Percentiles rank a stretch among this genome's conserved stretches.
Evolutionary conservation across 2,113 vertebrate species (phyloP).

Genomic region (Paralichthys olivaceus): DNA sequence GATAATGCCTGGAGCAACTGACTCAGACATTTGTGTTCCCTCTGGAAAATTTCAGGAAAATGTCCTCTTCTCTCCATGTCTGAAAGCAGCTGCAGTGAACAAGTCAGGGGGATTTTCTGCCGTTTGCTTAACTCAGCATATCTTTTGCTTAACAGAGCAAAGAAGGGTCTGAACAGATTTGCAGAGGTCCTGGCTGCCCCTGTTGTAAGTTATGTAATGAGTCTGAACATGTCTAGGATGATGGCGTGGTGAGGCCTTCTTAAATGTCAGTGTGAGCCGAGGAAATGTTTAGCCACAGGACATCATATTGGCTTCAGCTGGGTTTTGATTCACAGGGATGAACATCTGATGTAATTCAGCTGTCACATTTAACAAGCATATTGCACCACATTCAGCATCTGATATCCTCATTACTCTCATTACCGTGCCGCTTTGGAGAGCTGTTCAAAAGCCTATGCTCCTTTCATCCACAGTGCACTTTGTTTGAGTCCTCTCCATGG

Average conservation of each 20-base stretch:
- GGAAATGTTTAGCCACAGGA: neutral
- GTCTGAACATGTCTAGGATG: neutral
- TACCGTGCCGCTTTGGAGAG: conserved; percentile 59
- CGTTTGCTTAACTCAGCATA: too few species aligned
- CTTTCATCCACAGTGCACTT: conserved; percentile 70
- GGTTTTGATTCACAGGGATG: conserved; percentile 29
- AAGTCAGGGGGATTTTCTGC: too few species aligned
- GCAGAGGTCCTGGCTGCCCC: neutral
- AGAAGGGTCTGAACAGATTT: neutral
- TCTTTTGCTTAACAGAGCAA: neutral
- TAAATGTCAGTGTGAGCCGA: conserved; percentile 17
- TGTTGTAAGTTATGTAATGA: neutral
- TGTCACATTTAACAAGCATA: conserved; percentile 65
- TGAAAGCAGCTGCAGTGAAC: too few species aligned
- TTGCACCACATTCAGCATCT: conserved; percentile 46
- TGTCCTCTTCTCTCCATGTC: too few species aligned
- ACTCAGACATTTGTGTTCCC: too few species aligned
- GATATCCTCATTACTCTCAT: conserved; percentile 72
- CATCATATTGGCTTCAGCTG: conserved; percentile 23
- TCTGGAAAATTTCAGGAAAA: too few species aligned
- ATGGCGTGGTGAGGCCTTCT: conserved; percentile 8
- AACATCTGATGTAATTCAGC: conserved; percentile 64
- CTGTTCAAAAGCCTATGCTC: conserved; percentile 56
- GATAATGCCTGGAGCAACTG: too few species aligned
- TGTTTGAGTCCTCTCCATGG: conserved; percentile 63